These are phyloP conservation scores for Hydrochoerus hydrochaeris DNA, from an alignment of 2,113 vertebrate species.

Conservation along the genomic window DNA sequence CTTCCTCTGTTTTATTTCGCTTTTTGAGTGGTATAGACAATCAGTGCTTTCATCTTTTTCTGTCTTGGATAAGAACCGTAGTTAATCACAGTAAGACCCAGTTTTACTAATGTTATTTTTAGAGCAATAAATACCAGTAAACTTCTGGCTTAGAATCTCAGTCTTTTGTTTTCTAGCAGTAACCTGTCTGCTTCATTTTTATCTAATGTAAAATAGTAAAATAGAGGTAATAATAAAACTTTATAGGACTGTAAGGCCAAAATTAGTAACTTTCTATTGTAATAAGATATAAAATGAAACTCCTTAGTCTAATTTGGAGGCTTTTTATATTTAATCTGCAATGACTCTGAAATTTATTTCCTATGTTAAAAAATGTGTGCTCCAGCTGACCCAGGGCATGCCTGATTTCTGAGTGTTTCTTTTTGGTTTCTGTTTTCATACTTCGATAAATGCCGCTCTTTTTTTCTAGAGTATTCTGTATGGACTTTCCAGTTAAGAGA, in stretches of 20 bases:
- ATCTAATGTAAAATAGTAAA: constrained; percentile 3
- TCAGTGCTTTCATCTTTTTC: background rate
- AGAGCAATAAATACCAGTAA: background rate
- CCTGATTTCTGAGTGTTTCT: background rate
- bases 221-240: background rate
- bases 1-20: background rate
- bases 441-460: background rate
- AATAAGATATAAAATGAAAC: constrained; percentile 24
- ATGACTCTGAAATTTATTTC: background rate
- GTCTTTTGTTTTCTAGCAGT: background rate
- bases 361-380: background rate
- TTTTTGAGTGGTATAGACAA: background rate
- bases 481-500: background rate
- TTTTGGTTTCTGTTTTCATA: background rate
- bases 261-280: background rate
- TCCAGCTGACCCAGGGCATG: background rate
- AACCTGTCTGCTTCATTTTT: constrained; percentile 13
- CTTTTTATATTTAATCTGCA: background rate
- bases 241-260: background rate
- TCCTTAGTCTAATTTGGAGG: background rate
- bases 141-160: background rate
- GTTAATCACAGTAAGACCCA: background rate
- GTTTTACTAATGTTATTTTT: background rate
- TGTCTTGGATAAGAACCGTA: background rate
- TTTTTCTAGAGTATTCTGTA: background rate